Evolutionary conservation across 2,888 invertebrate species (phyloP), one percentile per base, ranked within the genome.

Genomic region (Meghimatium bilineatum): DNA sequence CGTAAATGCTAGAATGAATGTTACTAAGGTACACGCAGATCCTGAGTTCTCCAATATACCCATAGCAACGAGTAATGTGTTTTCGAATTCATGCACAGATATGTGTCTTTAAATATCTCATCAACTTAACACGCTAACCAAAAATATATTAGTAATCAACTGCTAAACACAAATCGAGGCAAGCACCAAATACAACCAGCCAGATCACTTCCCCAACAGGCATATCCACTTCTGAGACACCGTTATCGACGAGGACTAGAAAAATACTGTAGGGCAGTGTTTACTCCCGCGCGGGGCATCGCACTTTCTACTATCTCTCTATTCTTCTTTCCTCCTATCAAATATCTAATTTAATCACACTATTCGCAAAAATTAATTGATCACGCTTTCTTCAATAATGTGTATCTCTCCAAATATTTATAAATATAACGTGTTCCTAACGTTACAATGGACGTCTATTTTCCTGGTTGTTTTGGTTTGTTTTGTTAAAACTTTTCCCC

Each of bases 1-100:
- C n/a, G 77, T 38, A 36, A 77, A 63, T 8, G 77, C 66, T 60
- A 77, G 63, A 5, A 77, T 36, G n/a, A 60, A 77, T 29, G 63
- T 66, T 63, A 77, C 36, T 38, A 63, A 12, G 17, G 77, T 77
- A 63, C 60, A 2, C 60, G 38, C 66, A 66, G 77, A 36, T 17
- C 63, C 26, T 20, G 77, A 29, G 20, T 38, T 36, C 38, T 34
- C 77, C 77, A 63, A n/a, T 20, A 63, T 17, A 38, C 77, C 63
- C 77, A 77, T 77, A n/a, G 12, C 23, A 52, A 52, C 63, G 66
- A 0, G 60, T 23, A 23, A 17, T 23, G 0, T 32, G 14, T 23
- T 52, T 52, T 8, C 36, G 23, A 26, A 36, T 26, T 74, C 74
- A 74, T 74, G 23, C 52, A 74, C 52, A 52, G 52, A n/a, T 5